Base-by-base conservation (phyloP, 92 coral and sea anemone species). In the Palythoa heliodiscus region DNA sequence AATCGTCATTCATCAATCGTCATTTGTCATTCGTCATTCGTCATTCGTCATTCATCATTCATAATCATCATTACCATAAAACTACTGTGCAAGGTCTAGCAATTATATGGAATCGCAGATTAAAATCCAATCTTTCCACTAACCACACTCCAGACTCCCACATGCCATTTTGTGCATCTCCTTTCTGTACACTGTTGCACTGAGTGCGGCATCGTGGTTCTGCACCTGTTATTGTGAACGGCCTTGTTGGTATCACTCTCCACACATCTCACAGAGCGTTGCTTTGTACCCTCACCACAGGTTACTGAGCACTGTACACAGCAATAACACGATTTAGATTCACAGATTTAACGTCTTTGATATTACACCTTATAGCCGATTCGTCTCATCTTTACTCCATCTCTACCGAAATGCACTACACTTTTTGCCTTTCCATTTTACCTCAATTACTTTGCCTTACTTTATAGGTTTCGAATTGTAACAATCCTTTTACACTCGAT, bases 71-170 rank as follows among this genome's bases (percentile, higher is more conserved):
- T 43, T 43, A 5, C 9, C 50, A 5, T 43, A 43, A 43, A 43
- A 3, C 0, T 43, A 7, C 0, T 43, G 50, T 1, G 50, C 7
- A 7, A 43, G 50, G 50, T 43, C 50, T 43, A 43, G 50, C 9
- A 3, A 43, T 7, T 43, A 8, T 43, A 5, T 43, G 7, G 7
- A 43, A 43, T 43, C 7, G 50, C 50, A 43, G 50, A 43, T 43
- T 8, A 16, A 23, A 35, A 60, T 7, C 25, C 11, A 75, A 3
- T 55, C 12, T 9, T 22, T 9, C 13, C 14, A 64, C 84, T 50
- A 40, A 80, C 84, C 84, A 80, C 58, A 52, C 73, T 80, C 84
- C 84, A 80, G 43, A 80, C 84, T 19, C 84, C 74, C 7, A 74
- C 24, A 7, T n/a, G 35, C 84, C 84, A 80, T 29, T 64, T 80